Evolutionary conservation across 2,113 vertebrate species (phyloP).

Genomic region (Sakesphorus luctuosus): DNA sequence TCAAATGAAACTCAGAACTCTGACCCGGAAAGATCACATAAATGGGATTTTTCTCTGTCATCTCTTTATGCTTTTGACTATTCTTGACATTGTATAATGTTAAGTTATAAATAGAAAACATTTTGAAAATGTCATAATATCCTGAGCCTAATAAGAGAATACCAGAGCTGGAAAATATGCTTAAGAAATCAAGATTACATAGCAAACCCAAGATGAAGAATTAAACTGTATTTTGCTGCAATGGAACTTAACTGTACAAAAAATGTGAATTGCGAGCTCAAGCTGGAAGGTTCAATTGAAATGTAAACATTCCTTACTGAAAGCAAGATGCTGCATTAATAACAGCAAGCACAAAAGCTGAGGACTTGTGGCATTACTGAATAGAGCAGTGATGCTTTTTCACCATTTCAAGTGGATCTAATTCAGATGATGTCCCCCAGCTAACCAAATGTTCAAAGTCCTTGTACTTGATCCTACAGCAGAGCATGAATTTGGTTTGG

Average conservation of each 20-base stretch:
- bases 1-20: conserved; percentile 8
- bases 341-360: not conserved
- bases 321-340: not conserved
- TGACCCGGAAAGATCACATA: conserved; percentile 14
- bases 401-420: not conserved
- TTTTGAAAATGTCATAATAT: conserved; percentile 55
- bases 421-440: not conserved
- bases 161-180: conserved; percentile 23
- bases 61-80: conserved; percentile 31
- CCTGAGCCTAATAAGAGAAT: conserved; percentile 29
- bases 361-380: not conserved
- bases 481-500: not conserved
- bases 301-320: not conserved
- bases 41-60: conserved; percentile 35
- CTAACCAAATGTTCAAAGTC: not conserved
- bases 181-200: conserved; percentile 45
- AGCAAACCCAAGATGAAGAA: conserved; percentile 14
- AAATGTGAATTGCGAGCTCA: not conserved
- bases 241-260: not conserved
- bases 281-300: conserved; percentile 21
- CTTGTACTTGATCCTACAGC: not conserved
- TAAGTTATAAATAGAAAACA: conserved; percentile 52
- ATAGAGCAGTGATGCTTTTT: not conserved
- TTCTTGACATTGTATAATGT: conserved; percentile 43
- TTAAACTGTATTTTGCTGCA: conserved; percentile 23